Percentiles rank a stretch among this genome's conserved stretches.
Evolutionary conservation across 2,797 vertebrate genomes (phyloP).

Genomic region (Sebastes hopkinsi): DNA sequence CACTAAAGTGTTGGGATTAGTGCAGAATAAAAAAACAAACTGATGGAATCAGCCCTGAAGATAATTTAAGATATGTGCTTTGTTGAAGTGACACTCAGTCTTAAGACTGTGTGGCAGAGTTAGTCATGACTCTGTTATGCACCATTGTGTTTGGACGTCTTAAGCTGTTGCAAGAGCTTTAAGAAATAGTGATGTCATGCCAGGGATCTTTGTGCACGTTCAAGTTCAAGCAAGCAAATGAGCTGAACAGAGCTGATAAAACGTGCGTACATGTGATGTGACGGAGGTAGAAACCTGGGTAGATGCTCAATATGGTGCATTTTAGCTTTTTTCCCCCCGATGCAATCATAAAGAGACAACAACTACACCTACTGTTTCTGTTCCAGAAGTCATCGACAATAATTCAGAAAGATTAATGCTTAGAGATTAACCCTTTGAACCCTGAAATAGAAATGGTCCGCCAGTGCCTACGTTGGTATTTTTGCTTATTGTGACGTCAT

Average conservation of each 20-base stretch:
- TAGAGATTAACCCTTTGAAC: not conserved
- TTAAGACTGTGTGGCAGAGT: not conserved
- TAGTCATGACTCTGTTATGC: slow-evolving; percentile 12
- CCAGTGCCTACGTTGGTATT: too few relatives aligned
- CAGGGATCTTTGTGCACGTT: not conserved
- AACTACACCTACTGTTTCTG: not conserved
- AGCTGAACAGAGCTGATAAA: not conserved
- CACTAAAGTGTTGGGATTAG: slow-evolving; percentile 31
- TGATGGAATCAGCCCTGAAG: slow-evolving; percentile 31
- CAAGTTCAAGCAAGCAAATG: slow-evolving; percentile 6
- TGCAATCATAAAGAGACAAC: not conserved
- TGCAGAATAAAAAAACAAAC: not conserved
- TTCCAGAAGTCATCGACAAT: not conserved
- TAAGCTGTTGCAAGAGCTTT: slow-evolving; percentile 9
- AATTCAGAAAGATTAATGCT: not conserved
- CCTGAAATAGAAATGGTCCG: too few relatives aligned
- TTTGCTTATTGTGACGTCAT: too few relatives aligned
- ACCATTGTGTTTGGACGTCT: slow-evolving; percentile 18
- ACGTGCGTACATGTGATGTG: not conserved
- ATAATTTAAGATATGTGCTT: slow-evolving; percentile 37
- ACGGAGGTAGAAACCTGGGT: not conserved
- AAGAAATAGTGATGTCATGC: slow-evolving; percentile 5
- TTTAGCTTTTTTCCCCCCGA: accelerated
- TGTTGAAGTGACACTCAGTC: slow-evolving; percentile 31
- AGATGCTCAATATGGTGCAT: not conserved